Percentiles rank a stretch among this genome's conserved stretches.
Evolutionary conservation across 2,888 invertebrate species (phyloP).

Genomic region (Apeira syringaria): DNA sequence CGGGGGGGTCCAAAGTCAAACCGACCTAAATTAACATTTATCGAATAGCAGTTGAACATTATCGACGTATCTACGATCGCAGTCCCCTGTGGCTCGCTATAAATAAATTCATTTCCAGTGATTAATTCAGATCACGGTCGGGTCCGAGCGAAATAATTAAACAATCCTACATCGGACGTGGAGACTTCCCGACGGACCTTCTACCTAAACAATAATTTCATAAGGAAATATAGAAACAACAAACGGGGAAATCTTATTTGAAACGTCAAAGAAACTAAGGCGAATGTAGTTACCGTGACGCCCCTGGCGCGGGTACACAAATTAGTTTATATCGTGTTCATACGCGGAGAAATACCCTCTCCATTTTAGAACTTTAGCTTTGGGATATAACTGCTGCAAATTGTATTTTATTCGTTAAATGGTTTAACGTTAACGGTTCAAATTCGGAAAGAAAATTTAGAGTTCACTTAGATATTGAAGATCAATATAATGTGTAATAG

Average conservation of each 20-base stretch:
- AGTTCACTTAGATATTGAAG: too few species aligned
- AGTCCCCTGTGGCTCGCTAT: conserved; percentile 37
- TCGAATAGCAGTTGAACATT: conserved; percentile 21
- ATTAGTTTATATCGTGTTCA: conserved; percentile 31
- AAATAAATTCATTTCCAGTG: conserved; percentile 57
- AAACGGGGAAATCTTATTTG: conserved; percentile 43
- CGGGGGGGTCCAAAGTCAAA: conserved; percentile 6
- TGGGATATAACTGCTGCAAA: neutral
- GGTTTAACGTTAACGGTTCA: neutral
- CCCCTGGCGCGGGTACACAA: conserved; percentile 29
- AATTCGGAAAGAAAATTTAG: neutral
- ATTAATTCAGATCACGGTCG: conserved; percentile 73
- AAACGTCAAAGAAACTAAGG: conserved; percentile 44
- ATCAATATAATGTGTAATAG: too few species aligned
- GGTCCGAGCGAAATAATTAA: conserved; percentile 73
- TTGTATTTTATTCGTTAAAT: neutral
- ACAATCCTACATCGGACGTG: conserved; percentile 67
- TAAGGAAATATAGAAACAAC: conserved; percentile 50
- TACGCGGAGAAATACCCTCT: conserved; percentile 10
- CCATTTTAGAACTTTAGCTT: conserved; percentile 3
- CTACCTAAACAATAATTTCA: conserved; percentile 58
- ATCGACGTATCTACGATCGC: conserved; percentile 32
- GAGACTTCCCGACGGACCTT: conserved; percentile 54
- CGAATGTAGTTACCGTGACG: conserved; percentile 30
- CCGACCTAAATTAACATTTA: conserved; percentile 13